phyloP scores from a whole-genome alignment of 2,888 invertebrate species.

The Nomada hirtipes region DNA sequence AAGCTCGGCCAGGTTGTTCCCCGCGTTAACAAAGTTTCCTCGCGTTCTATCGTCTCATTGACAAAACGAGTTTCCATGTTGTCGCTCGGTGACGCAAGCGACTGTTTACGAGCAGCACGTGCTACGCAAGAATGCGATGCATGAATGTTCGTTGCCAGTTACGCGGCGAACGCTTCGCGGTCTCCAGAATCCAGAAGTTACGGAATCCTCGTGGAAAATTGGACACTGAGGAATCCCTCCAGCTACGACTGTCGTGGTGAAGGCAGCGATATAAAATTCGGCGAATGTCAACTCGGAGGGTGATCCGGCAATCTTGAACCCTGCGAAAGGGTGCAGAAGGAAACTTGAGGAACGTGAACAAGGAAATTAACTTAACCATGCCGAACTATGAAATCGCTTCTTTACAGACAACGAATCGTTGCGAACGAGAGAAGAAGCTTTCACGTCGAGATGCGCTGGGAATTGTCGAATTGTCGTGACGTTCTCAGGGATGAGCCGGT shows the following conservation, averaged over 20 bases:
- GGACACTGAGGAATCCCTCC: too few species aligned
- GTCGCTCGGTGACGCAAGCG: conserved; percentile 53
- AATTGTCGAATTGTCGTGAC: too few species aligned
- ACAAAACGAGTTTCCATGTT: conserved; percentile 57
- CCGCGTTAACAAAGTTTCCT: background rate
- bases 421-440: background rate
- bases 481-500: background rate
- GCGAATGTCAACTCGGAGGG: too few species aligned
- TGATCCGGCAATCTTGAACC: too few species aligned
- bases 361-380: too few species aligned
- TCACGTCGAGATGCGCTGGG: background rate
- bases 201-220: background rate
- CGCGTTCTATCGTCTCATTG: conserved; percentile 40
- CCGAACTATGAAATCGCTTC: too few species aligned
- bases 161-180: conserved; percentile 40
- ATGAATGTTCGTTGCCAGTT: conserved; percentile 36
- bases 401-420: background rate
- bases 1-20: background rate
- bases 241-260: too few species aligned
- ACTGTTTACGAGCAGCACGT: conserved; percentile 65
- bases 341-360: too few species aligned
- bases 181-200: conserved; percentile 2
- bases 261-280: too few species aligned
- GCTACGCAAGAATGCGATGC: conserved; percentile 45
- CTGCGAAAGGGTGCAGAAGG: too few species aligned